Conservation (phyloP, 37 sponge, comb jelly and placozoan genomes). For the Ephydatia muelleri region DNA sequence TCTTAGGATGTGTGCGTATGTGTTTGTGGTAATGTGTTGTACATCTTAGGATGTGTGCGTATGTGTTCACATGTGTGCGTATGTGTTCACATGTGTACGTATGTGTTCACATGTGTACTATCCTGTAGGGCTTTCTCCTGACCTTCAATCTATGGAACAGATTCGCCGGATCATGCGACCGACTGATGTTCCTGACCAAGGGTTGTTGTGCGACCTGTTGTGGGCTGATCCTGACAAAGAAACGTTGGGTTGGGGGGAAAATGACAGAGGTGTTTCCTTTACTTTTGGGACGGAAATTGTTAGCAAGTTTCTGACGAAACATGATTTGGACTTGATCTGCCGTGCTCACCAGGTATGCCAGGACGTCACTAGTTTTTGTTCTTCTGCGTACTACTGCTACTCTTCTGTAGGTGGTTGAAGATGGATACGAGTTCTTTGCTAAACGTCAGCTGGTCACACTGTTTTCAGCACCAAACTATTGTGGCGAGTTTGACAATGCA, state of each 20-base stretch:
- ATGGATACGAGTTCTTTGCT: conserved; percentile 98
- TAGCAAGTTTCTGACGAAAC: conserved; percentile 92
- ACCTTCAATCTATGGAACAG: conserved; percentile 98
- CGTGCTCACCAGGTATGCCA: conserved; percentile 95
- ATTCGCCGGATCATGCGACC: conserved; percentile 97
- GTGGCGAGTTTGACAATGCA: conserved; percentile 98
- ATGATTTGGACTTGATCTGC: conserved; percentile 97
- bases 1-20: not conserved
- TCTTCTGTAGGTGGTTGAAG: conserved; percentile 80
- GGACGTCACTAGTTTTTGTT: not conserved
- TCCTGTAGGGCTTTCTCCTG: conserved; percentile 93
- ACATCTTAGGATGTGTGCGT: conserved; percentile 1
- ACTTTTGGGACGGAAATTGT: conserved; percentile 98
- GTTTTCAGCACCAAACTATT: conserved; percentile 97
- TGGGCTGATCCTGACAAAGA: conserved; percentile 99
- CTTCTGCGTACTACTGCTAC: not conserved
- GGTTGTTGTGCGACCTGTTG: conserved; percentile 95
- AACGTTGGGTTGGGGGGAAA: conserved; percentile 97
- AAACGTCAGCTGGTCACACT: conserved; percentile 94
- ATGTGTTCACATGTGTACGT: not conserved
- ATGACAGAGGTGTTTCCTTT: conserved; percentile 98
- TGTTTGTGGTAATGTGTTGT: not conserved
- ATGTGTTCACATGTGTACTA: not conserved
- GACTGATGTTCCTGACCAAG: conserved; percentile 99
- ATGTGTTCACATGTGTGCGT: not conserved